Evolutionary conservation across 1,140 invertebrate genomes (phyloP).

Genomic region (Saccostrea echinata): DNA sequence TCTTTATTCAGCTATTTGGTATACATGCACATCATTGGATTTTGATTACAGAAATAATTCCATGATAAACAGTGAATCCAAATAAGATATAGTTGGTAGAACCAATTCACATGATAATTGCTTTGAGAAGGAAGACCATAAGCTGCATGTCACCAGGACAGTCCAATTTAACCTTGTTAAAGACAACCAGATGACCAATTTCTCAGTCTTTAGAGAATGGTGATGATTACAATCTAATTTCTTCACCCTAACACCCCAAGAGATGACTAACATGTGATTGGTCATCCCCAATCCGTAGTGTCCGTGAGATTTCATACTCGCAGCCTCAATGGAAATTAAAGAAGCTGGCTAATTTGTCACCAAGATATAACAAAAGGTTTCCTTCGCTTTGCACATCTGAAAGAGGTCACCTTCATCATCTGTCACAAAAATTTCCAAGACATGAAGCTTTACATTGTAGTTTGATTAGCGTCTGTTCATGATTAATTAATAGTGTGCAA

Average conservation of each 20-base stretch:
- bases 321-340: background rate
- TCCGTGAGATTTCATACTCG: background rate
- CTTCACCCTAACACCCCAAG: background rate
- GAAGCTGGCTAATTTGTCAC: background rate
- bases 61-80: background rate
- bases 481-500: background rate
- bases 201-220: background rate
- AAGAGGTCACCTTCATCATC: background rate
- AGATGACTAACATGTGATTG: background rate
- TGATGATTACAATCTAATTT: constrained; percentile 16
- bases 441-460: background rate
- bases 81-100: background rate
- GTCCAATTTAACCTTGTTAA: constrained; percentile 4
- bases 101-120: background rate
- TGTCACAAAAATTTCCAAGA: background rate
- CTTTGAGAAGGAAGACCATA: background rate
- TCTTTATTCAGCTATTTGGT: no score
- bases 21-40: no score
- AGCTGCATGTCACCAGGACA: background rate
- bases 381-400: background rate
- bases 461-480: background rate
- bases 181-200: constrained; percentile 16
- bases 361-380: background rate
- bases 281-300: background rate
- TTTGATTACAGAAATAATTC: no score